Evolutionary conservation across 2,797 vertebrate species (phyloP).

Genomic region (Sebastiscus albofasciatus): DNA sequence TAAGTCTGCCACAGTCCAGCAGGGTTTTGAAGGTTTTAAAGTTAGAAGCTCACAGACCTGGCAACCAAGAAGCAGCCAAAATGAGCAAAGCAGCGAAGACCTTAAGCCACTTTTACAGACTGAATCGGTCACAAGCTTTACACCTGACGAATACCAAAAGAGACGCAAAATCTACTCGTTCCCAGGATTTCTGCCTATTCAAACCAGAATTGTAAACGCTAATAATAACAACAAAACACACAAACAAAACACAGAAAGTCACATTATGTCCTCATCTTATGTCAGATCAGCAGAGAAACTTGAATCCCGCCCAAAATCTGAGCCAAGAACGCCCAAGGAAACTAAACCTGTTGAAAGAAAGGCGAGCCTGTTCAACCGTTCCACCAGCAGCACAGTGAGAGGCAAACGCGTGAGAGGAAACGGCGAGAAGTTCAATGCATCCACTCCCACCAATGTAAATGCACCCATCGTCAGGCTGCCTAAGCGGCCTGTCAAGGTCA

Average conservation of each 20-base stretch:
- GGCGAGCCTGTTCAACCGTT: neutral
- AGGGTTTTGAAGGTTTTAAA: conserved; percentile 7
- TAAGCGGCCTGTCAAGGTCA: neutral
- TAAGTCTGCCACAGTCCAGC: neutral
- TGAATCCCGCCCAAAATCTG: neutral
- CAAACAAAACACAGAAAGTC: neutral
- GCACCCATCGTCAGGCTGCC: conserved; percentile 10
- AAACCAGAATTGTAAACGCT: neutral
- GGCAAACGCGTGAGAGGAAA: conserved; percentile 36
- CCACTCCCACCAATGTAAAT: neutral
- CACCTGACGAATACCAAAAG: neutral
- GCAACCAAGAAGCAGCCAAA: conserved; percentile 1
- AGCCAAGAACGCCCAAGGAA: neutral
- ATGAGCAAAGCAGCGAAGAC: neutral
- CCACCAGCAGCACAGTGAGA: conserved; percentile 48
- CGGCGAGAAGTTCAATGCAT: neutral
- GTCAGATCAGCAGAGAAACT: neutral
- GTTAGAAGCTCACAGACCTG: neutral
- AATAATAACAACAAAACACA: neutral
- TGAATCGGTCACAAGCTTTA: neutral
- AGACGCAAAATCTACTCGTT: neutral
- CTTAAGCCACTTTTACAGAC: neutral
- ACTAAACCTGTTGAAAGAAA: neutral
- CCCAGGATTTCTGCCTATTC: neutral
- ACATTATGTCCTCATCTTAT: neutral